These are phyloP conservation scores for Listrodromus nycthemerus DNA, from an alignment of 2,888 invertebrate genomes.

Conservation along the genomic window DNA sequence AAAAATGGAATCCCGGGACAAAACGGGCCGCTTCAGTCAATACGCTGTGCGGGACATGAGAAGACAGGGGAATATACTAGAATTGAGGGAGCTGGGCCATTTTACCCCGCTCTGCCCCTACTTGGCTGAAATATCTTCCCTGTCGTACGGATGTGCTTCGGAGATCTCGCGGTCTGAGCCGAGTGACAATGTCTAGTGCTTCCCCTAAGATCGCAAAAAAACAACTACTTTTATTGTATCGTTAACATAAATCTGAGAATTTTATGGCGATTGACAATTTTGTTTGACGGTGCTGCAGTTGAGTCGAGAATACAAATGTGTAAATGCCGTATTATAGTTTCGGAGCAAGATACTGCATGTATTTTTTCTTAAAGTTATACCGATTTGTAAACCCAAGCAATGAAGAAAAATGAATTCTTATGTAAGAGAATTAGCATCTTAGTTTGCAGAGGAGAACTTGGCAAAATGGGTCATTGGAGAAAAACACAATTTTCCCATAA, in stretches of 20 bases:
- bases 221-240: not conserved
- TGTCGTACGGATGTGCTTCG: not conserved
- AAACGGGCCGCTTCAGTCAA: constrained; percentile 3
- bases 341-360: too few relatives aligned
- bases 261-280: not conserved
- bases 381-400: too few relatives aligned
- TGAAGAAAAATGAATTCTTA: too few relatives aligned
- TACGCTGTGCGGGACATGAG: not conserved
- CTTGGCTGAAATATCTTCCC: not conserved
- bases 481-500: too few relatives aligned
- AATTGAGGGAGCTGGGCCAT: not conserved
- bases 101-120: not conserved
- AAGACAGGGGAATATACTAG: not conserved
- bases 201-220: not conserved
- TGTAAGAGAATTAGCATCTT: too few relatives aligned
- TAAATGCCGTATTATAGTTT: too few relatives aligned
- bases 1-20: constrained; percentile 11
- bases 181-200: not conserved
- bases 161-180: not conserved
- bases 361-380: too few relatives aligned
- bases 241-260: not conserved
- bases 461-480: too few relatives aligned
- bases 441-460: too few relatives aligned
- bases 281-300: not conserved
- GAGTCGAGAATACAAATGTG: too few relatives aligned